Conservation (phyloP, 2,113 vertebrate genomes). For the Melospiza melodia region DNA sequence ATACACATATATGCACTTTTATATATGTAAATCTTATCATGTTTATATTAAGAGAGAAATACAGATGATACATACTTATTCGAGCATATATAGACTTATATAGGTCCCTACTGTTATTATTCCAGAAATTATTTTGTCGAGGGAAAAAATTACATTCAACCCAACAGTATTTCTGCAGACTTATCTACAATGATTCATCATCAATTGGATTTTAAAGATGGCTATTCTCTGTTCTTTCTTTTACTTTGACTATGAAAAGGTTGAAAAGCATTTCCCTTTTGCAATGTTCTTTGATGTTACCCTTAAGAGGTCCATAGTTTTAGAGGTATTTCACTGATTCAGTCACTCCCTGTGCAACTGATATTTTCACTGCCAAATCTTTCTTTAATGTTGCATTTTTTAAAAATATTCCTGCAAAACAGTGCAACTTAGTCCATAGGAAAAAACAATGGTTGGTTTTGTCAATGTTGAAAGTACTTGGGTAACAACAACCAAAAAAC, state of each 20-base stretch:
- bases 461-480: not conserved
- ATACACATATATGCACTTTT: not conserved
- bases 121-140: accelerated
- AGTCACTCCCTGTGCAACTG: not conserved
- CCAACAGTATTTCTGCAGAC: not conserved
- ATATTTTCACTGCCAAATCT: not conserved
- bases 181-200: not conserved
- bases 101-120: not conserved
- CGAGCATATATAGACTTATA: not conserved
- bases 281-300: not conserved
- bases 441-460: not conserved
- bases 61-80: not conserved
- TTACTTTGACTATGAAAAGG: not conserved
- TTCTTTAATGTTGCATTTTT: not conserved
- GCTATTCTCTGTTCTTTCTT: not conserved
- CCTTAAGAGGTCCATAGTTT: not conserved
- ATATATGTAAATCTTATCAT: not conserved
- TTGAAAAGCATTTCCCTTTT: not conserved
- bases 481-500: not conserved
- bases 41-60: not conserved
- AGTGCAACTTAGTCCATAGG: not conserved
- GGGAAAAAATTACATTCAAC: not conserved
- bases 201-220: not conserved
- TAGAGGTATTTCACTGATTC: not conserved
- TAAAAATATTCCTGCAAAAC: not conserved